phyloP scores from a whole-genome alignment of 1,140 invertebrate genomes.

The Penaeus vannamei region DNA sequence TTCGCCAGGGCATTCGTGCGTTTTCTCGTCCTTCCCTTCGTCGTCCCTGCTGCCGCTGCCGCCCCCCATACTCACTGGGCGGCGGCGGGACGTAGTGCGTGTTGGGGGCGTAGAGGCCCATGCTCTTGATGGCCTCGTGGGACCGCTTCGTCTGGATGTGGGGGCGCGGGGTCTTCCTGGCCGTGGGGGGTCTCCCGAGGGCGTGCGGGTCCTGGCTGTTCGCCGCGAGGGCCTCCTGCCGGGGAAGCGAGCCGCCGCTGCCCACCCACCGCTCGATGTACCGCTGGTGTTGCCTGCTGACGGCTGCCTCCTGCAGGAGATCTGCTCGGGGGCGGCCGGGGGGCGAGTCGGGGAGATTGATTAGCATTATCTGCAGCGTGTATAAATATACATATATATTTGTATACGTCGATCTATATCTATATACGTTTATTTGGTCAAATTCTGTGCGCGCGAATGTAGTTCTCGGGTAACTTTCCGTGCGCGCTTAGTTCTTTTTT shows the following conservation, averaged over 20 bases:
- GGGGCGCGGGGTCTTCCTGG: background rate
- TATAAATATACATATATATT: no score
- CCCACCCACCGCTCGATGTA: conserved; percentile 55
- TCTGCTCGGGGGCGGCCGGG: background rate
- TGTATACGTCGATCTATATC: no score
- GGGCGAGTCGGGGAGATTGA: no score
- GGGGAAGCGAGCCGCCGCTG: conserved; percentile 39
- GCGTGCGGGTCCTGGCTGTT: conserved; percentile 2
- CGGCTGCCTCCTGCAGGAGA: conserved; percentile 51
- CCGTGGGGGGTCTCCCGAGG: background rate
- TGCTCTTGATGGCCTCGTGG: conserved; percentile 40
- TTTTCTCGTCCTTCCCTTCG: no score
- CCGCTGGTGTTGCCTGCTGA: conserved; percentile 50
- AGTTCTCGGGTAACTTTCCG: no score
- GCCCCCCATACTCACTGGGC: conserved; percentile 34
- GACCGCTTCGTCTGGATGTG: conserved; percentile 49
- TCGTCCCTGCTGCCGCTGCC: no score
- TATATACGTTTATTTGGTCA: no score
- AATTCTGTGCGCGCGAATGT: no score
- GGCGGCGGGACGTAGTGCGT: conserved; percentile 55
- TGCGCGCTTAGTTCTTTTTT: no score
- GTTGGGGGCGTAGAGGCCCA: conserved; percentile 54
- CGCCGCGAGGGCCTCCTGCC: conserved; percentile 24
- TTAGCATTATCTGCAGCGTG: no score
- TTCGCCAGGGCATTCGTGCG: no score